Base-by-base conservation (phyloP, 2,888 invertebrate species). In the Andrena haemorrhoa region DNA sequence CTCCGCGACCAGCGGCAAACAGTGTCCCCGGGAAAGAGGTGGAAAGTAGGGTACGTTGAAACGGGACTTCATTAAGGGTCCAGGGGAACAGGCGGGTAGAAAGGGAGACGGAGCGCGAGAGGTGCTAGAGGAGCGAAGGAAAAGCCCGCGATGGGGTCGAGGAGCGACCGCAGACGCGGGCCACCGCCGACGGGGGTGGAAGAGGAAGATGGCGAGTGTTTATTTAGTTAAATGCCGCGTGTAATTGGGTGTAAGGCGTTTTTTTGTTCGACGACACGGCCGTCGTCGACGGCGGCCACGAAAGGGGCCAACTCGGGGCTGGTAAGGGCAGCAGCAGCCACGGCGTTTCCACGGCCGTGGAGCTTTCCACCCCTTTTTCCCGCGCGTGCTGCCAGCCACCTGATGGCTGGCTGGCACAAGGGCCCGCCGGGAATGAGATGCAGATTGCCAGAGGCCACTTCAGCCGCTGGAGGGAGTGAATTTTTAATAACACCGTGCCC, bases 381-480 rank as follows among this genome's bases (percentile, higher is more conserved):
- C 73, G 86, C 82, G 82, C 75, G n/a, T n/a, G 79, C 79, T 88
- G 88, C 75, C 87, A 88, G 88, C 88, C 88, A 88, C 88, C 88
- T 88, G 88, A 88, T 86, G 86, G 83, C 80, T 84, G 85, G 78
- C 78, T 86, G 85, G 87, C 85, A 88, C 88, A 88, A 89, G 88
- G 86, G 85, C 90, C 91, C 90, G 86, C 89, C 90, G 91, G 93
- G 93, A 93, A 93, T 93, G 93, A 93, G 93, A 94, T 94, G 93
- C 93, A 93, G 93, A 94, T 93, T 93, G 93, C 93, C 91, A 90
- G 91, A 91, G 93, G 93, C 93, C 92, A 93, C 93, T 93, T 92
- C 92, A 93, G 86, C 87, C 89, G 87, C 88, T 89, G 84, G 79
- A 88, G 91, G 92, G 92, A 92, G 93, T 93, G 93, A 92, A 93